Evolutionary conservation across 2,113 vertebrate genomes (phyloP), one percentile per base, ranked within the genome.

Genomic region (Gymnogyps californianus): DNA sequence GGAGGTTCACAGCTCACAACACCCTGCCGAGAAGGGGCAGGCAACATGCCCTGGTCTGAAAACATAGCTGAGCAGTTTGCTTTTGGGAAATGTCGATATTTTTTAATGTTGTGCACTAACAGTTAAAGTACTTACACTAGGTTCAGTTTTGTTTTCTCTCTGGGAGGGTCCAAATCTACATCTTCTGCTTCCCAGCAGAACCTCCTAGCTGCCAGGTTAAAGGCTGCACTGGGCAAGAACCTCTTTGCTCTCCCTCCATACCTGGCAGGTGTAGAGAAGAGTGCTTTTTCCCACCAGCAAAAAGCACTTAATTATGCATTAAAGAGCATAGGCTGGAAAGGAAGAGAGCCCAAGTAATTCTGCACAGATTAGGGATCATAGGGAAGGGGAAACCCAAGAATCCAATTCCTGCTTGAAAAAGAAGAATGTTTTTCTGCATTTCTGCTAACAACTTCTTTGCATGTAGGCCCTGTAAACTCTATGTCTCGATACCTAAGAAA

Each of bases 11-110:
- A 75, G 16, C 38, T 55, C 59, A 44, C 12, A 84, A 26, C 11
- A 44, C 3, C 21, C 25, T 64, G 10, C 21, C 1, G 0, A 59
- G n/a, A 11, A 49, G 44, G 2, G 2, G 10, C 70, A 66, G 47
- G n/a, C 10, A 87, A 64, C 29, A 32, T 34, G 4, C 18, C 9
- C 24, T 44, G 2, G 7, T 49, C 47, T 71, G 46, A 70, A 64
- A 92, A 82, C 26, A 9, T 18, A 72, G 18, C 9, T 19, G 29
- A 70, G 32, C 17, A 25, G 10, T 61, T 87, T 82, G 36, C 1
- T 32, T 44, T 86, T 22, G 29, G 16, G 42, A 91, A 93, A 83
- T 40, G 34, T 2, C 8, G 16, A 3, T 8, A 0, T 16, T 29
- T 76, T 77, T 83, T 25, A 29, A 52, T 32, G 20, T 55, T 59